These are phyloP conservation scores for Alethe diademata DNA, from an alignment of 2,113 vertebrate genomes.

Conservation along the genomic window DNA sequence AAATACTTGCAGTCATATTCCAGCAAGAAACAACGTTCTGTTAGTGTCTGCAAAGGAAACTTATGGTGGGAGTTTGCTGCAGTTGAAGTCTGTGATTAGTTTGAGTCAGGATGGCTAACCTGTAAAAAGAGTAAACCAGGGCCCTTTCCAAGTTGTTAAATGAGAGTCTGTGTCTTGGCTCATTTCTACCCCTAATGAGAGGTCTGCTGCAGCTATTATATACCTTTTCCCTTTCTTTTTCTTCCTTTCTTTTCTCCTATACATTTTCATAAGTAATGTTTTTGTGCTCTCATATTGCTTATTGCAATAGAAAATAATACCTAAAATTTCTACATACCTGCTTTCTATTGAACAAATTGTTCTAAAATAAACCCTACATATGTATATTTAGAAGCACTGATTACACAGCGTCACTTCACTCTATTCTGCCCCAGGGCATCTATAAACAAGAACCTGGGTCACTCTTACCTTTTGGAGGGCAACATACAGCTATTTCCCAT, in stretches of 20 bases:
- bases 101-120: too few species aligned
- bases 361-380: not conserved
- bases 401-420: not conserved
- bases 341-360: not conserved
- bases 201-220: too few species aligned
- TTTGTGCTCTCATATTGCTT: not conserved
- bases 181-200: too few species aligned
- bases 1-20: too few species aligned
- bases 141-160: too few species aligned
- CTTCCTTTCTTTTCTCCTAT: not conserved
- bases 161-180: too few species aligned
- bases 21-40: too few species aligned
- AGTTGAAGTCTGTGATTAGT: too few species aligned
- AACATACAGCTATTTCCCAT: not conserved
- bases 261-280: too few species aligned
- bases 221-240: not conserved
- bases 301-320: not conserved
- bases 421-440: fast-evolving
- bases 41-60: too few species aligned
- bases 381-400: not conserved
- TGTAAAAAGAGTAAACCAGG: too few species aligned
- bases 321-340: not conserved
- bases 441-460: not conserved
- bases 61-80: too few species aligned
- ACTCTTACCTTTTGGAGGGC: not conserved